Evolutionary conservation across 2,888 invertebrate species (phyloP), one percentile per base, ranked within the genome.

Genomic region (Aleiodes leptofemur): DNA sequence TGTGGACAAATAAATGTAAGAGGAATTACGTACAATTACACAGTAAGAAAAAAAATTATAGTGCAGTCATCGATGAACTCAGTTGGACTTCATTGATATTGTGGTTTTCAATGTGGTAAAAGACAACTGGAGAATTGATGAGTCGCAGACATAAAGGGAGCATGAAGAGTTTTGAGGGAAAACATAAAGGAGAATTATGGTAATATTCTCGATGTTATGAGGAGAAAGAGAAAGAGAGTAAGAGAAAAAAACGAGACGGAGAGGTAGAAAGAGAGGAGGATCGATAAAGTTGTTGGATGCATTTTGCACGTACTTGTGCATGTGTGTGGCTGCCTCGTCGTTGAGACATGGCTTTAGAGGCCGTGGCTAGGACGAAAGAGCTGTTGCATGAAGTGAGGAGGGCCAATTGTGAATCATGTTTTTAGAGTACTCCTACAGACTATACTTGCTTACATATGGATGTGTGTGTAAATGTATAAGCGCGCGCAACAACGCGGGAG

Each of bases 301-400:
- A 51, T 31, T 51, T 31, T 53, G 16, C 56, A 57, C 31, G 53
- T 48, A 43, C 23, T 16, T 48, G 48, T 48, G 31, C 43, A 16
- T 53, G 56, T 48, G 57, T 55, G 72, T 34, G 53, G 6, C 43
- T 56, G 51, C 29, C 51, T 43, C 9, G 3, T 71, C 48, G 72
- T 72, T 72, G 72, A 72, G 72, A 66, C 72, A 43, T 56, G 31
- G 56, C 14, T 50, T 34, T 53, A 13, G 64, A 64, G 72, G 57
- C 61, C 53, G 34, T 29, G 59, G 57, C 72, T 61, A 51, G 16
- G 51, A 72, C 51, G 34, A 51, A 13, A 56, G 61, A 34, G 66
- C 55, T 55, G 48, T 59, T 61, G 61, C 29, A 72, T 7, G 31
- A 31, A 34, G 13, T 14, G 55, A 56, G 48, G 38, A 69, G 53